Evolutionary conservation across 2,113 vertebrate species (phyloP).

Genomic region (Gymnorhina tibicen): DNA sequence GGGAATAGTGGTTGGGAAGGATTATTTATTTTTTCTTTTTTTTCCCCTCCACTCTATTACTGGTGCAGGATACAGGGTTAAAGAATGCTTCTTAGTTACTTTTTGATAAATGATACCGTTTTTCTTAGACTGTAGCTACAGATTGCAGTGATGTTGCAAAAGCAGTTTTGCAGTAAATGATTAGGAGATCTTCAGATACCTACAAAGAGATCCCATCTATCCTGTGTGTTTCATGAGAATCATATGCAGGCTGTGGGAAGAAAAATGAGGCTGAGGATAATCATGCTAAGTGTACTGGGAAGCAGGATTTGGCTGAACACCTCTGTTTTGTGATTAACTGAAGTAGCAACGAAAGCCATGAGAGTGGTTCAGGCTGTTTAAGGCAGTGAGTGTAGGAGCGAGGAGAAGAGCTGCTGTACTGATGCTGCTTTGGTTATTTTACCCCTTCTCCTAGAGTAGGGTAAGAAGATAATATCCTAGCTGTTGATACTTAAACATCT

Average conservation of each 20-base stretch:
- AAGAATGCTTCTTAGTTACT: background rate
- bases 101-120: background rate
- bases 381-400: background rate
- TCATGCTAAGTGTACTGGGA: slow-evolving; percentile 16
- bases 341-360: background rate
- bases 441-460: background rate
- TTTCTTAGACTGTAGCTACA: background rate
- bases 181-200: background rate
- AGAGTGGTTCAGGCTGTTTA: background rate
- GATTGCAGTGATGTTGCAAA: background rate
- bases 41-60: accelerated
- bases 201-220: background rate
- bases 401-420: background rate
- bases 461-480: background rate
- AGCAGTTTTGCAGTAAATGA: background rate
- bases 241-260: slow-evolving; percentile 8
- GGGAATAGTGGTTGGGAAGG: background rate
- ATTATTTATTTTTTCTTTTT: background rate
- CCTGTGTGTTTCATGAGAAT: background rate
- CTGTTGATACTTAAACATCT: slow-evolving; percentile 7
- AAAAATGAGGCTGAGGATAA: slow-evolving; percentile 45
- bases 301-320: slow-evolving; percentile 26
- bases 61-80: background rate
- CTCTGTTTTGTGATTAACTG: slow-evolving; percentile 18
- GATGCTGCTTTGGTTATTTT: background rate